Conservation (phyloP, 2,113 vertebrate species). For the Daubentonia madagascariensis region DNA sequence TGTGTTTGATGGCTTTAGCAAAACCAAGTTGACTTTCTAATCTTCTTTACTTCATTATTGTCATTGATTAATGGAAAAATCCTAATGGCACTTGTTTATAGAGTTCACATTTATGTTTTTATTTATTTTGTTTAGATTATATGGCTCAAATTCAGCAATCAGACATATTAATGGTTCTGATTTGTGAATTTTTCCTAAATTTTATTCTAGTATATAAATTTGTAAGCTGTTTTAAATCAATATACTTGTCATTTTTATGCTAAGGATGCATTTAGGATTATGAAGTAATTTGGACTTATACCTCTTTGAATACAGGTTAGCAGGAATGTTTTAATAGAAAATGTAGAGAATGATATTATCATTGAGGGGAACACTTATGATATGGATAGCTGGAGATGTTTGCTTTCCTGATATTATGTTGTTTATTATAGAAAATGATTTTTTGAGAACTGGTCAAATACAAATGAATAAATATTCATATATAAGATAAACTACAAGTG, state of each 20-base stretch:
- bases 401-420: neutral
- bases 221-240: neutral
- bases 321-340: neutral
- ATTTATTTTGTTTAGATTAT: neutral
- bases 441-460: neutral
- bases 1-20: neutral
- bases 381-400: neutral
- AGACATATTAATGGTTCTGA: neutral
- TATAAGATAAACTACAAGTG: neutral
- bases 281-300: neutral
- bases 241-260: neutral
- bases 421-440: neutral
- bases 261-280: neutral
- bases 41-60: neutral
- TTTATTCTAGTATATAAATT: neutral
- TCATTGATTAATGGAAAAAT: neutral
- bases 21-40: neutral
- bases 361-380: neutral
- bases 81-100: neutral
- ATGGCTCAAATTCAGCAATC: neutral
- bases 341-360: neutral
- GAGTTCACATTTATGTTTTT: neutral
- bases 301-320: neutral
- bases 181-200: neutral
- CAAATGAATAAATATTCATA: neutral